These are phyloP conservation scores for Drosophila maculinotata DNA, from an alignment of 2,888 invertebrate genomes.

Conservation along the genomic window DNA sequence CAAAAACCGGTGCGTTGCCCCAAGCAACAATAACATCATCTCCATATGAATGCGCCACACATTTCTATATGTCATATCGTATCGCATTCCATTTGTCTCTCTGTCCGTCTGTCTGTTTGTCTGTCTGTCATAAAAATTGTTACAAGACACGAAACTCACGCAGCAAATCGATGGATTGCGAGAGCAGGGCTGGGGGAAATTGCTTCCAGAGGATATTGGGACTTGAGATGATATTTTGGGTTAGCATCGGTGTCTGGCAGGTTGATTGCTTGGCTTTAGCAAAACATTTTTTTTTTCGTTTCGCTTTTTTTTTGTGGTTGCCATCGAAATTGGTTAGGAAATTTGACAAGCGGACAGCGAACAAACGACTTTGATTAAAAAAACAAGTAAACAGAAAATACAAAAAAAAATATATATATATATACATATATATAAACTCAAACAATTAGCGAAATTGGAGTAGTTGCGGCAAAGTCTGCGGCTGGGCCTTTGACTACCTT, in stretches of 20 bases:
- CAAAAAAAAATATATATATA: not conserved
- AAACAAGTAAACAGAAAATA: constrained; percentile 1
- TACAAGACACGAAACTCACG: constrained; percentile 55
- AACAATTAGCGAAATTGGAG: constrained; percentile 56
- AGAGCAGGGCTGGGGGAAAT: not conserved
- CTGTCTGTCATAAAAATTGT: constrained; percentile 59
- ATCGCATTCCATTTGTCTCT: constrained; percentile 27
- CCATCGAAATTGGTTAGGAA: not conserved
- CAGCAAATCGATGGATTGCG: constrained; percentile 32
- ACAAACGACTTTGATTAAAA: constrained; percentile 20
- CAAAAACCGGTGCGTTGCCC: constrained; percentile 40
- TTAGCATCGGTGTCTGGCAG: constrained; percentile 29
- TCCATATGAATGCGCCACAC: constrained; percentile 51
- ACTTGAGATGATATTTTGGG: constrained; percentile 3
- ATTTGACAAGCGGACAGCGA: constrained; percentile 32
- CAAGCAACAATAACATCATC: constrained; percentile 34
- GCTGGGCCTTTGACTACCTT: constrained; percentile 14
- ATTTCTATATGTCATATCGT: constrained; percentile 56
- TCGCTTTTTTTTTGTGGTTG: constrained; percentile 2
- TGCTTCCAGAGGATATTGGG: constrained; percentile 3
- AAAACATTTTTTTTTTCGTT: too few relatives aligned
- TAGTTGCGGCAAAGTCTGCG: constrained; percentile 11
- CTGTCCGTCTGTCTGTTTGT: constrained; percentile 6
- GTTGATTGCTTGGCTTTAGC: constrained; percentile 50
- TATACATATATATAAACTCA: not conserved